Evolutionary conservation across 2,113 vertebrate genomes (phyloP).

Genomic region (Channa argus): DNA sequence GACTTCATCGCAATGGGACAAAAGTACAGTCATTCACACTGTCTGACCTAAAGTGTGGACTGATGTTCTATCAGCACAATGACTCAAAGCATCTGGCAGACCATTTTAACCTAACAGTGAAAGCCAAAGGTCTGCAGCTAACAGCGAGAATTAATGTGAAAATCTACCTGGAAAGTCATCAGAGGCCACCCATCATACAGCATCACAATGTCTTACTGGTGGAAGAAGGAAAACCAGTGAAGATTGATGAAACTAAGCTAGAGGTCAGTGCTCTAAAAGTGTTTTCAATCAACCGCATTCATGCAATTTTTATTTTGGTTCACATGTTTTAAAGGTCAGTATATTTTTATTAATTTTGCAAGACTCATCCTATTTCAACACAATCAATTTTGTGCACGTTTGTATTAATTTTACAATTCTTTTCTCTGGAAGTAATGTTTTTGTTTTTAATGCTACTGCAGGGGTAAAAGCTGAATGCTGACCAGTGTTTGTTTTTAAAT

Average conservation of each 20-base stretch:
- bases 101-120: conserved; percentile 84
- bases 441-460: background rate
- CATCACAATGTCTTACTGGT: conserved; percentile 84
- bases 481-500: conserved; percentile 25
- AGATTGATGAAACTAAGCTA: conserved; percentile 85
- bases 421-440: too few relatives aligned
- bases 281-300: background rate
- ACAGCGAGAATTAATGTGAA: conserved; percentile 79
- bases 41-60: conserved; percentile 81
- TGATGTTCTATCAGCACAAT: conserved; percentile 86
- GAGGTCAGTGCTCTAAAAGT: conserved; percentile 78
- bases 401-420: too few relatives aligned
- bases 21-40: conserved; percentile 83
- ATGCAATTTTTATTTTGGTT: background rate
- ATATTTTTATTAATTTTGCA: too few relatives aligned
- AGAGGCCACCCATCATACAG: conserved; percentile 78
- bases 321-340: too few relatives aligned
- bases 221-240: conserved; percentile 90
- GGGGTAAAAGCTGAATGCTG: background rate
- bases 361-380: too few relatives aligned
- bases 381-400: too few relatives aligned
- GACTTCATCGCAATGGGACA: conserved; percentile 77
- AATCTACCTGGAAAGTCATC: conserved; percentile 88
- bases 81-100: conserved; percentile 84
- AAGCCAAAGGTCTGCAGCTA: conserved; percentile 76